A percentile compares a stretch with the other conserved stretches of the same genome.
Conservation (phyloP, 2,888 invertebrate species). For the Netelia virgata region DNA sequence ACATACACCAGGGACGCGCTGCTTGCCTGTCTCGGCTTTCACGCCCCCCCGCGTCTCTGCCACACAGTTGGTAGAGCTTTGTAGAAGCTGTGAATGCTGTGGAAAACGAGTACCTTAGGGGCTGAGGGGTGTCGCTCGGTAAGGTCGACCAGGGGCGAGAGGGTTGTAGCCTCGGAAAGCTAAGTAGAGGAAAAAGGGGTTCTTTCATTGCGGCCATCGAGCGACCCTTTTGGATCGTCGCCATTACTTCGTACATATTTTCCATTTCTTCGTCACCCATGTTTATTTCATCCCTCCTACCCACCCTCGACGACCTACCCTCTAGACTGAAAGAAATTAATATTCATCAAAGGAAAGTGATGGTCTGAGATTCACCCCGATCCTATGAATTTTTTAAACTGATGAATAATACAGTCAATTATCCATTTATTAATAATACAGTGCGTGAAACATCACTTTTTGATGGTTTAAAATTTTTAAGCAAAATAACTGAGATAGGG, state of each 20-base stretch:
- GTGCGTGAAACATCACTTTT: too few species aligned
- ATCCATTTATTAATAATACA: too few species aligned
- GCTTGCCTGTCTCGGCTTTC: slow-evolving; percentile 41
- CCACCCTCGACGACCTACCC: not conserved
- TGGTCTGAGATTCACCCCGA: slow-evolving; percentile 12
- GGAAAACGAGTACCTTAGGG: not conserved
- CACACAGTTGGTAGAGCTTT: slow-evolving; percentile 39
- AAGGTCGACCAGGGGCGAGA: not conserved
- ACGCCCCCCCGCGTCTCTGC: slow-evolving; percentile 43
- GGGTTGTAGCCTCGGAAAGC: not conserved
- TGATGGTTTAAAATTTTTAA: too few species aligned
- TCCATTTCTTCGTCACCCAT: slow-evolving; percentile 32
- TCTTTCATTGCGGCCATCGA: slow-evolving; percentile 23
- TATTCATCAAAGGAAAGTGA: slow-evolving; percentile 45
- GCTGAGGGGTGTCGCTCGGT: not conserved
- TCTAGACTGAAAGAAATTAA: slow-evolving; percentile 24
- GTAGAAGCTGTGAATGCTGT: slow-evolving; percentile 48
- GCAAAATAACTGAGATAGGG: too few species aligned
- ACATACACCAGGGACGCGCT: slow-evolving; percentile 19
- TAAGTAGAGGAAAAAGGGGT: slow-evolving; percentile 25
- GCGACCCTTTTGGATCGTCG: slow-evolving; percentile 50
- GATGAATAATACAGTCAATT: slow-evolving; percentile 11
- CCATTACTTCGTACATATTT: slow-evolving; percentile 56
- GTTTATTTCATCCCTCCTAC: not conserved
- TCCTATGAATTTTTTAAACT: slow-evolving; percentile 30